A percentile compares a stretch with the other conserved stretches of the same genome.
phyloP scores from a whole-genome alignment of 2,888 invertebrate genomes.

The Cantharis rufa region DNA sequence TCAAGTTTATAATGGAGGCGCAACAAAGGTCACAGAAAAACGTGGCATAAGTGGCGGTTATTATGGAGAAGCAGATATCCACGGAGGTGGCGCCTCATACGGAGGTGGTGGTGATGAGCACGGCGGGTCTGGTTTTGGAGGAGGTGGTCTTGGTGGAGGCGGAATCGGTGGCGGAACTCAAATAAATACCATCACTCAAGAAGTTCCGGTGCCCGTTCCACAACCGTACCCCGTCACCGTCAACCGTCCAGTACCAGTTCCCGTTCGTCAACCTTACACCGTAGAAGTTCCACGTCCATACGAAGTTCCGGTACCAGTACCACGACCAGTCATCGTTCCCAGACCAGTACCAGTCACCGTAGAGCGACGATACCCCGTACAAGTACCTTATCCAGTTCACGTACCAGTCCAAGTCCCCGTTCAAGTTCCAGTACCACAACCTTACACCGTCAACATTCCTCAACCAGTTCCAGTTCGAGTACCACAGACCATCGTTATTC shows the following conservation, averaged over 20 bases:
- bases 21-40: neutral
- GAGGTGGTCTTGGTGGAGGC: neutral
- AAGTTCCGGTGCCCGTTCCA: slow-evolving; percentile 23
- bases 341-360: slow-evolving; percentile 22
- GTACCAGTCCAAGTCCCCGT: slow-evolving; percentile 15
- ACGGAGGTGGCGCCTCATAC: slow-evolving; percentile 5
- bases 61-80: slow-evolving; percentile 4
- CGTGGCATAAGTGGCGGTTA: slow-evolving; percentile 4
- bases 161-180: neutral
- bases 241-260: slow-evolving; percentile 20
- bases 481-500: slow-evolving; percentile 21
- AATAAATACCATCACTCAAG: slow-evolving; percentile 24
- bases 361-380: slow-evolving; percentile 19
- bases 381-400: slow-evolving; percentile 16
- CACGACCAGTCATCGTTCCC: slow-evolving; percentile 11
- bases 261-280: slow-evolving; percentile 19
- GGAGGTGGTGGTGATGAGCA: slow-evolving; percentile 5
- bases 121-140: neutral
- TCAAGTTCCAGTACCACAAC: slow-evolving; percentile 23
- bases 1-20: neutral
- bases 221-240: slow-evolving; percentile 24
- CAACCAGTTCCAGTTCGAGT: slow-evolving; percentile 25
- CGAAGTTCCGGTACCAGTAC: slow-evolving; percentile 17
- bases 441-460: slow-evolving; percentile 18
- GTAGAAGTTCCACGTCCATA: slow-evolving; percentile 22